These are phyloP conservation scores for Cephonodes hylas DNA, from an alignment of 2,888 invertebrate genomes.

Conservation along the genomic window DNA sequence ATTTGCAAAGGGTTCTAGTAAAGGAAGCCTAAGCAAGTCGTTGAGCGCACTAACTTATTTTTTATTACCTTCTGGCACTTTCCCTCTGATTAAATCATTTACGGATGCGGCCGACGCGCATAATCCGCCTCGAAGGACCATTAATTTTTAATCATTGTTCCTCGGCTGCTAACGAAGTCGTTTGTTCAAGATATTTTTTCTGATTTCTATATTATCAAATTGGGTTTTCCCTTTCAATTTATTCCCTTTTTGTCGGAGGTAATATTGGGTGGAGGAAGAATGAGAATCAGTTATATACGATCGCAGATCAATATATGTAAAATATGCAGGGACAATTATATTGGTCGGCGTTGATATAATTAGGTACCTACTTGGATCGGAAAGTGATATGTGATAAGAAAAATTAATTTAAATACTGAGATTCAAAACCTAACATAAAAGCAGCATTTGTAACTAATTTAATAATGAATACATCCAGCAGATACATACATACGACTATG, in stretches of 20 bases:
- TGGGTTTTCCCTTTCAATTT: neutral
- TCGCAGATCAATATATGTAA: neutral
- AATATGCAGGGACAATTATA: neutral
- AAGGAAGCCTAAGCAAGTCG: neutral
- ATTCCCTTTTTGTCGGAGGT: neutral
- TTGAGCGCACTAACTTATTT: neutral
- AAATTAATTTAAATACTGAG: too few relatives aligned
- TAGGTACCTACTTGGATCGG: too few relatives aligned
- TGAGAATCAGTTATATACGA: neutral
- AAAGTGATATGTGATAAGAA: too few relatives aligned
- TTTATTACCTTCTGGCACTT: neutral
- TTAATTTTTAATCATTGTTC: slow-evolving; percentile 7
- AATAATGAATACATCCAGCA: too few relatives aligned
- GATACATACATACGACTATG: too few relatives aligned
- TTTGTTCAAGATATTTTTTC: neutral
- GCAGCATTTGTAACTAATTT: too few relatives aligned
- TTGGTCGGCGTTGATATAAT: too few relatives aligned
- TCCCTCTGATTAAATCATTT: neutral
- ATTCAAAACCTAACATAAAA: too few relatives aligned
- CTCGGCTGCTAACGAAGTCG: slow-evolving; percentile 2
- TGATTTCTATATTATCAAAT: neutral
- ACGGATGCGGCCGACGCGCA: neutral
- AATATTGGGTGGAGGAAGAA: neutral
- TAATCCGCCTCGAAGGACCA: slow-evolving; percentile 5
- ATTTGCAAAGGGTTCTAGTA: neutral